These are phyloP conservation scores for Seira ritae DNA, from an alignment of 2,888 invertebrate species.

Conservation along the genomic window DNA sequence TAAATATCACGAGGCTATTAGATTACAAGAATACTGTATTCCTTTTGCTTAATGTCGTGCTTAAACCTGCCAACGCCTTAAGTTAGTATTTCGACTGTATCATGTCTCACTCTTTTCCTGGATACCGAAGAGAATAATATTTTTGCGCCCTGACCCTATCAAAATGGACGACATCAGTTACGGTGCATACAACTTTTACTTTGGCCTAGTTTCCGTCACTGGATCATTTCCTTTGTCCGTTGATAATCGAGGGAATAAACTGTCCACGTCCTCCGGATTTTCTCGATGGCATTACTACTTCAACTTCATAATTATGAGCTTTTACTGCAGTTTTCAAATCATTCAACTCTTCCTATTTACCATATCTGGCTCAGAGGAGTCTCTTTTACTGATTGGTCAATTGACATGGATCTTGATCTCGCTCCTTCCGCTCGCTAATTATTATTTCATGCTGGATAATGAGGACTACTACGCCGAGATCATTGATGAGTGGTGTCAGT, in stretches of 20 bases:
- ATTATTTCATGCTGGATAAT: constrained; percentile 43
- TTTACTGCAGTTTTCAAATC: constrained; percentile 48
- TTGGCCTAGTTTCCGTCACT: constrained; percentile 38
- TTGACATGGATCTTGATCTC: constrained; percentile 54
- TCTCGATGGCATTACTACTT: constrained; percentile 49
- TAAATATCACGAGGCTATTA: too few species aligned
- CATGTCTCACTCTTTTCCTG: too few species aligned
- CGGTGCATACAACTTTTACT: constrained; percentile 60
- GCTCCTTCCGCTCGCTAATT: constrained; percentile 47
- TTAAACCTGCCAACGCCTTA: too few species aligned
- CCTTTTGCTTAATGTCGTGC: too few species aligned
- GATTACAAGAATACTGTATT: too few species aligned
- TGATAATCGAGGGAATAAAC: constrained; percentile 38
- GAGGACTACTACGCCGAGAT: constrained; percentile 54
- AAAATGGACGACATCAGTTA: constrained; percentile 52
- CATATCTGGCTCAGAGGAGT: constrained; percentile 5
- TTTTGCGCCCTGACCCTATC: too few species aligned
- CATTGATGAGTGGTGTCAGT: constrained; percentile 61
- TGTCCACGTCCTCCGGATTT: constrained; percentile 22
- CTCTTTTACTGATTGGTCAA: constrained; percentile 44
- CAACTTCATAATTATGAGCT: constrained; percentile 40
- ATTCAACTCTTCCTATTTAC: constrained; percentile 42
- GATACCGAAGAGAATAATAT: too few species aligned
- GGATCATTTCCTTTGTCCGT: constrained; percentile 55
- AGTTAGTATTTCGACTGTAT: too few species aligned